Percentiles rank a stretch among this genome's conserved stretches.
phyloP scores from a whole-genome alignment of 2,797 vertebrate species.

The Pogoniulus pusillus region DNA sequence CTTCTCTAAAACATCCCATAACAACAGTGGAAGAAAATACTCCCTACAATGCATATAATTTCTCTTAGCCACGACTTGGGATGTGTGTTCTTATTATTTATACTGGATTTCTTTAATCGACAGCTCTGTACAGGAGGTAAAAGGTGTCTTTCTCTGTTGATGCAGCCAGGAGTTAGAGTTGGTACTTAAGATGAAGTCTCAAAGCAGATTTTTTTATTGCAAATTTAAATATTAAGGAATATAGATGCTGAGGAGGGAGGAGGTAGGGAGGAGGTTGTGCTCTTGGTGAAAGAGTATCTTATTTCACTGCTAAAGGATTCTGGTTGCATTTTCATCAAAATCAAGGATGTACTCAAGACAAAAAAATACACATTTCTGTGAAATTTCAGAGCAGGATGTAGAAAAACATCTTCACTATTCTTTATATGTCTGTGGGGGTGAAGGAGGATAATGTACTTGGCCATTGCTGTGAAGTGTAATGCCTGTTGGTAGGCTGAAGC shows the following conservation, averaged over 20 bases:
- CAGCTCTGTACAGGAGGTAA: background rate
- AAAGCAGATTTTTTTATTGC: background rate
- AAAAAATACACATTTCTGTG: background rate
- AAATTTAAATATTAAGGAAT: background rate
- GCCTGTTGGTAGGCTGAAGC: background rate
- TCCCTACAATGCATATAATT: background rate
- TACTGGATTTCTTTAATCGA: background rate
- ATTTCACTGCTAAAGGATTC: background rate
- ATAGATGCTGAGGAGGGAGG: background rate
- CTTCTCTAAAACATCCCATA: background rate
- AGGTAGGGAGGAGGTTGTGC: background rate
- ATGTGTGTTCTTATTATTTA: background rate
- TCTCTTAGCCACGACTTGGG: background rate
- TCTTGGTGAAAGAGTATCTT: background rate
- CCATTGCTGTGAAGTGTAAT: accelerated
- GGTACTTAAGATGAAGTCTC: background rate
- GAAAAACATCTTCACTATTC: background rate
- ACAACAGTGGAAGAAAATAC: background rate
- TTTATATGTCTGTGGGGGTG: background rate
- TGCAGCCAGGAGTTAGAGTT: background rate
- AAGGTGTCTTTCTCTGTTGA: background rate
- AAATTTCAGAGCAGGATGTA: background rate
- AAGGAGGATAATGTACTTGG: background rate
- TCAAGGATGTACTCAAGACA: background rate
- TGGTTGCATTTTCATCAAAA: background rate